Base-by-base conservation (phyloP, 2,113 vertebrate species). In the Oncorhynchus nerka region DNA sequence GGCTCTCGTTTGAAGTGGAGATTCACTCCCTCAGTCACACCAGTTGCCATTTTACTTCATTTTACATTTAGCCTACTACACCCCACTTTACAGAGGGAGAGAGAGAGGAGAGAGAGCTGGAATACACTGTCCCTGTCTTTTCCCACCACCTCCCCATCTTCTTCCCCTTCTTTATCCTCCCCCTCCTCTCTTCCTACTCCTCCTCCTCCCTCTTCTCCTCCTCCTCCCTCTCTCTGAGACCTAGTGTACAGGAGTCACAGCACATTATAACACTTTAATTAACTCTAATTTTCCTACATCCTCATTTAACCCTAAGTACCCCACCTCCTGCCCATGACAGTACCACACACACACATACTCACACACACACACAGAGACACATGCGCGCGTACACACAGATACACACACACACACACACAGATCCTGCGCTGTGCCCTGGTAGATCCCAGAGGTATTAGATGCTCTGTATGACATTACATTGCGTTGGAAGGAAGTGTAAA, bases 231-330 rank as follows among this genome's bases (percentile, higher is more conserved):
- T 59, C 74, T 26, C 48, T 59, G 49, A 69, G 68, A 71, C 62
- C 71, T 67, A 45, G 9, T 45, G 74, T 30, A 59, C 19, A 64
- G 55, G 72, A 87, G 92, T 90, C 89, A 87, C 87, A 90, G 84
- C 80, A 88, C 90, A 93, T 93, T 93, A 93, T 93, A 93, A 87
- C 83, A 86, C 87, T 91, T 92, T 83, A 88, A 88, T 92, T 91
- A 91, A 90, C 87, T 89, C 82, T 79, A 77, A 45, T 16, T 30
- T 75, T 83, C 30, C 90, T 84, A 87, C 83, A 85, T 87, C 85
- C 83, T 88, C 79, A 89, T 91, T 90, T 85, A 4, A 82, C 87
- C 82, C n/a, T 79, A 84, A 81, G 85, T 55, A 16, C 51, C 51
- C 49, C 51, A 16, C 16, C 85, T 87, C 84, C n/a, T 61, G n/a